Conservation (phyloP, 2,888 invertebrate species). For the Pasiphila rectangulata region DNA sequence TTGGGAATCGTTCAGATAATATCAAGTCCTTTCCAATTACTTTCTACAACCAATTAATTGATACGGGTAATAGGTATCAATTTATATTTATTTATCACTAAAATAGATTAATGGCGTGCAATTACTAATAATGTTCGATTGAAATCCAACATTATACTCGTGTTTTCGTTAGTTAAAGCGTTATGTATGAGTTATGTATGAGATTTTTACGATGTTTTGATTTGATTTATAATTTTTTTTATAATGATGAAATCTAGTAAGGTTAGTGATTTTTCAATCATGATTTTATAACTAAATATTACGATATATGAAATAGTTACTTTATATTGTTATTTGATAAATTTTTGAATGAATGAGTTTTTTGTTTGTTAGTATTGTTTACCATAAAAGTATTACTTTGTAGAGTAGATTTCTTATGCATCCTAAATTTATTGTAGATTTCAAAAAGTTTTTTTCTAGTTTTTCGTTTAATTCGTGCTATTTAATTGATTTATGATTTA, state of each 20-base stretch:
- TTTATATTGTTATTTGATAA: slow-evolving; percentile 6
- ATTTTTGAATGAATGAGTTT: neutral
- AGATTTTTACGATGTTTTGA: neutral
- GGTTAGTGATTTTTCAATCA: slow-evolving; percentile 19
- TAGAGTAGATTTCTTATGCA: slow-evolving; percentile 46
- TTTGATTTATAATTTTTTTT: neutral
- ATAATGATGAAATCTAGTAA: slow-evolving; percentile 5
- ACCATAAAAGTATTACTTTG: slow-evolving; percentile 62
- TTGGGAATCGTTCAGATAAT: too few relatives aligned
- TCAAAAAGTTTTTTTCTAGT: too few relatives aligned
- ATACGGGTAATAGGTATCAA: too few relatives aligned
- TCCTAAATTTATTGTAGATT: slow-evolving; percentile 2
- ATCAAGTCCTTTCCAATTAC: too few relatives aligned
- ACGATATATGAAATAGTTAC: slow-evolving; percentile 1
- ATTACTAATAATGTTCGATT: too few relatives aligned
- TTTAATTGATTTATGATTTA: slow-evolving; percentile 21
- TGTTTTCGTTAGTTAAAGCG: too few relatives aligned
- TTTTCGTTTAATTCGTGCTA: slow-evolving; percentile 20
- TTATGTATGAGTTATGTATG: too few relatives aligned
- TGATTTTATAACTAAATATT: slow-evolving; percentile 8
- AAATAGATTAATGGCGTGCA: too few relatives aligned
- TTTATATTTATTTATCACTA: too few relatives aligned
- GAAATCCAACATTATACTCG: too few relatives aligned
- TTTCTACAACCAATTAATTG: too few relatives aligned
- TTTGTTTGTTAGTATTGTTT: slow-evolving; percentile 37